A percentile compares a stretch with the other conserved stretches of the same genome.
phyloP scores from a whole-genome alignment of 2,888 invertebrate species.

The Phortica okadai region DNA sequence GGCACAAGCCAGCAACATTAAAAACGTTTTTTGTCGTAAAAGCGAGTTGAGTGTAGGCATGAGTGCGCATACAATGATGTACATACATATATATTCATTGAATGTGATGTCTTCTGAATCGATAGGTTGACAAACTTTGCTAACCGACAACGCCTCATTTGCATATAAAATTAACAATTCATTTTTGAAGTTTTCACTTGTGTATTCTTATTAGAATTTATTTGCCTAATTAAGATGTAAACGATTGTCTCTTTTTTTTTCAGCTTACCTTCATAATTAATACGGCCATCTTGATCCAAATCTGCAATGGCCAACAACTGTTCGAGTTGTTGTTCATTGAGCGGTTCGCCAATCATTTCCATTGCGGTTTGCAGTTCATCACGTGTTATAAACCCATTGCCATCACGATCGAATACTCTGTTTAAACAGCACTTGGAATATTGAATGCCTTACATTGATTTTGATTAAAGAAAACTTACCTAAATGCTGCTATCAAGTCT shows the following conservation, averaged over 20 bases:
- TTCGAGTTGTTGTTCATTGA: constrained; percentile 85
- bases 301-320: constrained; percentile 86
- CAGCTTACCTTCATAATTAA: constrained; percentile 86
- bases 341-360: constrained; percentile 88
- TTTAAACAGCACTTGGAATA: neutral
- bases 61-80: no score
- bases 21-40: neutral
- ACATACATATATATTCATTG: neutral
- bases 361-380: constrained; percentile 87
- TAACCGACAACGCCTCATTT: neutral
- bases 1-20: no score
- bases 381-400: constrained; percentile 91
- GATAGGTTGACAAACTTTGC: constrained; percentile 3
- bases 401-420: constrained; percentile 91
- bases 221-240: constrained; percentile 64
- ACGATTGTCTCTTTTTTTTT: neutral
- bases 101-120: neutral
- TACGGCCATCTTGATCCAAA: constrained; percentile 87
- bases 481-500: constrained; percentile 91
- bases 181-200: no score
- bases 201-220: constrained; percentile 49
- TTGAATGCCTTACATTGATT: neutral
- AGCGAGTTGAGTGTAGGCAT: neutral
- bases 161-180: neutral
- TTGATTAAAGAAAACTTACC: constrained; percentile 73